Evolutionary conservation across 2,797 vertebrate genomes (phyloP).

Genomic region (Paedocypris micromegethes): DNA sequence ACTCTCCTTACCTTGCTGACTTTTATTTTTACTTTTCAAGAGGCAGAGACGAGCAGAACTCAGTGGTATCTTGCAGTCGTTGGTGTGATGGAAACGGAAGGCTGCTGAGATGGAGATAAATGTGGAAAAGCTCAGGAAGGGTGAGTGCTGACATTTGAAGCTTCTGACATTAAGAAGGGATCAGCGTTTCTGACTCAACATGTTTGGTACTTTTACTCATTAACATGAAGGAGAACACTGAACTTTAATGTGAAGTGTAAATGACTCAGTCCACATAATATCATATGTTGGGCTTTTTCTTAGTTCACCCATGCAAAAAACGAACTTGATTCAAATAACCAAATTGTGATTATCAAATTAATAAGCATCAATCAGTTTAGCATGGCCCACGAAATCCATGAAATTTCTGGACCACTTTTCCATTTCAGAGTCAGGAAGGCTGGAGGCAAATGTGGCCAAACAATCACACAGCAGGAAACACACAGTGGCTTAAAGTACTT

Average conservation of each 20-base stretch:
- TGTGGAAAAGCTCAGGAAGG: slow-evolving; percentile 5
- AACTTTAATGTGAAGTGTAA: slow-evolving; percentile 16
- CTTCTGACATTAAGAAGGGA: slow-evolving; percentile 40
- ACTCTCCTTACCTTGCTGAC: not conserved
- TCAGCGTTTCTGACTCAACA: slow-evolving; percentile 38
- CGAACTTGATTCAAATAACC: not conserved
- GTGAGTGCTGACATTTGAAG: slow-evolving; percentile 37
- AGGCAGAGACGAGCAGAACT: slow-evolving; percentile 17
- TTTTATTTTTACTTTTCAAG: not conserved
- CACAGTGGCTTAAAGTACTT: no score
- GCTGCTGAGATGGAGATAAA: slow-evolving; percentile 36
- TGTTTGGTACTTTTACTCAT: slow-evolving; percentile 39
- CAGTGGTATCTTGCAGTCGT: slow-evolving; percentile 22
- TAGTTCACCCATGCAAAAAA: not conserved
- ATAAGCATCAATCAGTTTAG: not conserved
- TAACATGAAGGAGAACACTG: slow-evolving; percentile 28
- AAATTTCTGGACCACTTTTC: no score
- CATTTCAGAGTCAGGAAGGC: no score
- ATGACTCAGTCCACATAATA: slow-evolving; percentile 26
- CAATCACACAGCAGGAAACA: not conserved
- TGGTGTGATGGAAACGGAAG: slow-evolving; percentile 13
- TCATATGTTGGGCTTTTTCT: not conserved
- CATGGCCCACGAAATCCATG: not conserved
- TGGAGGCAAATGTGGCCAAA: no score
- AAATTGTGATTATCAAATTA: slow-evolving; percentile 5